Evolutionary conservation across 2,113 vertebrate genomes (phyloP), one percentile per base, ranked within the genome.

Genomic region (Dipodomys stephensi): DNA sequence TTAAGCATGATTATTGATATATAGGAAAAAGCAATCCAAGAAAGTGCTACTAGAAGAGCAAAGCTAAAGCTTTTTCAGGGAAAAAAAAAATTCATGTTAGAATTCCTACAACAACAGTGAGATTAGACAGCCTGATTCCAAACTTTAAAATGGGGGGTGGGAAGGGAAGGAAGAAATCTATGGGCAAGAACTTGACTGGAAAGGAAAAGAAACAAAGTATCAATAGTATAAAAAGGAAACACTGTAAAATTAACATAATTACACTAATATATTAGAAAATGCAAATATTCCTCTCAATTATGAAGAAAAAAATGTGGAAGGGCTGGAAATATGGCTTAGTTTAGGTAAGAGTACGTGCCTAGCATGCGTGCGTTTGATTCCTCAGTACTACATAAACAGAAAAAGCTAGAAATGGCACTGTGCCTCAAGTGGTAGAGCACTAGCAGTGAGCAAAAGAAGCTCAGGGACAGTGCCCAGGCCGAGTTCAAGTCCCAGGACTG

Each of bases 161-260:
- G 94, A 87, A 53, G 5, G 87, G 73, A 32, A 76, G 23, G 27
- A 80, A 44, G 86, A 81, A 39, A 32, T 71, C n/a, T 69, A 46
- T 22, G 64, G 7, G 87, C 30, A 71, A 44, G 35, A 94, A 76
- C 9, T 1, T 12, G 49, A 13, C 49, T 13, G 15, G 53, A 16
- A 16, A 57, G 53, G 15, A 16, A 57, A 57, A 57, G 53, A 57
- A 57, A 57, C 53, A 57, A 57, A 57, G 13, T 57, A 57, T 57
- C 87, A 27, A 35, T 46, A 60, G 2, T 39, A 85, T n/a, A 85
- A 85, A 64, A 69, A 69, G 28, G 13, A 69, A 16, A 87, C 30
- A 78, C n/a, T 77, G 57, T 4, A 92, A 85, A 89, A 89, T 68
- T 57, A 89, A 92, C 65, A 94, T 65, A 35, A 93, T 67, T 83